Evolutionary conservation across 1,140 invertebrate genomes (phyloP), one percentile per base, ranked within the genome.

Genomic region (Teleogryllus occipitalis): DNA sequence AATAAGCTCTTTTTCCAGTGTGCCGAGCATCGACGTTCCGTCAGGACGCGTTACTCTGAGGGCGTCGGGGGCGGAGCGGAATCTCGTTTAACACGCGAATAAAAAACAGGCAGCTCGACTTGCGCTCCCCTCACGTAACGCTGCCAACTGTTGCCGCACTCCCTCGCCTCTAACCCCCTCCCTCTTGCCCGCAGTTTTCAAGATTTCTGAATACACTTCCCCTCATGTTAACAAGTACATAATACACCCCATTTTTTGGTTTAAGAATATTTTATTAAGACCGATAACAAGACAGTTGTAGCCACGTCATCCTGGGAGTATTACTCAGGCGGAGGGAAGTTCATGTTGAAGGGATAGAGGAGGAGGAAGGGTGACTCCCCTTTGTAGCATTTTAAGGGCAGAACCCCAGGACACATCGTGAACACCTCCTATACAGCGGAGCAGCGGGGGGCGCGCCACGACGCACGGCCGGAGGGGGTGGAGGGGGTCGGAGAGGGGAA

Each of bases 181-280:
- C 27, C 27, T 39, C 1, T 39, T 39, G 2, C 54, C 54, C 54
- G 54, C 54, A 65, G 10, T 14, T 39, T 65, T 65, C 54, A 65
- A 65, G 54, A 65, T 65, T 65, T 65, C 54, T 65, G 54, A 65
- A 65, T 65, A 65, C 10, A 65, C 54, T 65, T 65, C 54, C 54
- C 54, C 54, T 65, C 54, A 65, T 65, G 54, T 65, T 65, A 65
- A 65, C 54, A 65, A 65, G 54, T 65, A 65, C 54, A 65, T 65
- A 65, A 65, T 65, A 65, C 54, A 65, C 54, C 54, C 54, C 54
- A 65, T 65, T 65, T 65, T 65, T 65, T 65, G 54, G 54, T 65
- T 65, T 65, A 65, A 65, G 54, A 65, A 65, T 65, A 65, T 65
- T 65, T 65, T 65, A 65, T 65, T 65, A 65, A 65, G 54, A 65